A percentile compares a stretch with the other conserved stretches of the same genome.
phyloP scores from a whole-genome alignment of 1,140 invertebrate species.

The Rhagoletis pomonella region DNA sequence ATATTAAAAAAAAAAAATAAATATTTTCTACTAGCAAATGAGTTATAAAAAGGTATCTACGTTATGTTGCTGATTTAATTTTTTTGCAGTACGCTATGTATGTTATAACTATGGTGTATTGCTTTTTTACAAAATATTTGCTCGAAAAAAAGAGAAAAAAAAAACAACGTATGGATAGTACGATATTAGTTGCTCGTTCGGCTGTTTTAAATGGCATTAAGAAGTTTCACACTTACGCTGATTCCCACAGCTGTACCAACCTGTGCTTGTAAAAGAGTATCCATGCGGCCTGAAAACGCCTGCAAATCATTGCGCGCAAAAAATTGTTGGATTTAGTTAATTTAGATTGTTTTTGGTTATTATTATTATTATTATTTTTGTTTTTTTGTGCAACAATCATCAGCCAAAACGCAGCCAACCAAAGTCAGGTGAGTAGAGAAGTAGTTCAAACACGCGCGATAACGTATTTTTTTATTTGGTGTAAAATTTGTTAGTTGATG shows the following conservation, averaged over 20 bases:
- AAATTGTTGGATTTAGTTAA: slow-evolving; percentile 61
- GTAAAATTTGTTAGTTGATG: slow-evolving; percentile 13
- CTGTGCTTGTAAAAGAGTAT: slow-evolving; percentile 95
- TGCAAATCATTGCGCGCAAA: slow-evolving; percentile 75
- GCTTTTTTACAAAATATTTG: slow-evolving; percentile 44
- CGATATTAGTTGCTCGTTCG: slow-evolving; percentile 56
- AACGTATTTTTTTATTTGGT: slow-evolving; percentile 8
- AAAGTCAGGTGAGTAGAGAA: background rate
- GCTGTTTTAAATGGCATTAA: slow-evolving; percentile 53
- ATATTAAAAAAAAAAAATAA: background rate
- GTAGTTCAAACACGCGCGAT: background rate
- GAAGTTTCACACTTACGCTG: slow-evolving; percentile 69
- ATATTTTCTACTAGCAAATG: background rate
- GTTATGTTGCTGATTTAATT: background rate
- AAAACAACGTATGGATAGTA: slow-evolving; percentile 36
- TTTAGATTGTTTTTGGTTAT: background rate
- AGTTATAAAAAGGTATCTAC: background rate
- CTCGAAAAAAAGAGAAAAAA: slow-evolving; percentile 53
- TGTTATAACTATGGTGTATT: slow-evolving; percentile 19
- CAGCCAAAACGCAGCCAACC: slow-evolving; percentile 43
- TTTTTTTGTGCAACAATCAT: slow-evolving; percentile 51
- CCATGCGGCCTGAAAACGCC: slow-evolving; percentile 96
- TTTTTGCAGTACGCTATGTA: background rate
- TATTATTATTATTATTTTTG: background rate
- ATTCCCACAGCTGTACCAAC: slow-evolving; percentile 79